Percentiles rank a stretch among this genome's conserved stretches.
These are phyloP conservation scores for Cheilosia scutellata DNA, from an alignment of 2,888 invertebrate species.

Conservation along the genomic window DNA sequence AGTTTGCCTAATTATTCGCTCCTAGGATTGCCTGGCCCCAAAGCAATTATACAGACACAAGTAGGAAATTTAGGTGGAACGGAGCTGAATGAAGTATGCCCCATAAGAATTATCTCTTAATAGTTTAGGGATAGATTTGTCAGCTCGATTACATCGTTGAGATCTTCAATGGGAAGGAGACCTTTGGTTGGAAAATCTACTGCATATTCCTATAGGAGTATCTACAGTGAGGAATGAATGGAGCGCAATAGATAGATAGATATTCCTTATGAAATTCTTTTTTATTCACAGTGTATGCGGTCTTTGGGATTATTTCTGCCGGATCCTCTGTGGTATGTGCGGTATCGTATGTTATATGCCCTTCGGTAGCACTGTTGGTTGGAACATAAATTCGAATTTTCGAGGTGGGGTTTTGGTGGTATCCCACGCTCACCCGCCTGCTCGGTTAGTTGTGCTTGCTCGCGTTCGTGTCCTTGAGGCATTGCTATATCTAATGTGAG, in stretches of 20 bases:
- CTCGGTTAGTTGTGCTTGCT: conserved; percentile 4
- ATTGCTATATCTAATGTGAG: background rate
- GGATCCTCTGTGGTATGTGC: conserved; percentile 8
- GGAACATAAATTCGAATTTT: conserved; percentile 31
- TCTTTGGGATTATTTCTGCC: background rate
- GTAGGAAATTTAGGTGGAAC: conserved; percentile 22
- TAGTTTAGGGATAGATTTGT: conserved; percentile 42
- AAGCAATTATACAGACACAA: conserved; percentile 61
- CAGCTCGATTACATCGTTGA: conserved; percentile 46
- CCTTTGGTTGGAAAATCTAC: conserved; percentile 47
- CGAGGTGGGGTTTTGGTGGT: conserved; percentile 18
- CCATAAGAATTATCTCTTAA: conserved; percentile 10
- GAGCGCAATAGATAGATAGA: conserved; percentile 1
- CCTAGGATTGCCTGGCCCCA: conserved; percentile 33
- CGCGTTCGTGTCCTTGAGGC: conserved; percentile 9
- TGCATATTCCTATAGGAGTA: background rate
- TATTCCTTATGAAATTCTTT: conserved; percentile 2
- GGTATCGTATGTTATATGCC: conserved; percentile 6
- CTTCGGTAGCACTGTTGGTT: conserved; percentile 8
- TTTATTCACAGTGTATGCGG: background rate
- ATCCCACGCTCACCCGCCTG: background rate
- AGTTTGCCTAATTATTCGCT: conserved; percentile 60
- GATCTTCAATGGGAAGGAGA: conserved; percentile 22
- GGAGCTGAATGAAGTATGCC: conserved; percentile 12
- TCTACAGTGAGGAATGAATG: conserved; percentile 39